Evolutionary conservation across 2,888 invertebrate genomes (phyloP).

Genomic region (Micropterix aruncella): DNA sequence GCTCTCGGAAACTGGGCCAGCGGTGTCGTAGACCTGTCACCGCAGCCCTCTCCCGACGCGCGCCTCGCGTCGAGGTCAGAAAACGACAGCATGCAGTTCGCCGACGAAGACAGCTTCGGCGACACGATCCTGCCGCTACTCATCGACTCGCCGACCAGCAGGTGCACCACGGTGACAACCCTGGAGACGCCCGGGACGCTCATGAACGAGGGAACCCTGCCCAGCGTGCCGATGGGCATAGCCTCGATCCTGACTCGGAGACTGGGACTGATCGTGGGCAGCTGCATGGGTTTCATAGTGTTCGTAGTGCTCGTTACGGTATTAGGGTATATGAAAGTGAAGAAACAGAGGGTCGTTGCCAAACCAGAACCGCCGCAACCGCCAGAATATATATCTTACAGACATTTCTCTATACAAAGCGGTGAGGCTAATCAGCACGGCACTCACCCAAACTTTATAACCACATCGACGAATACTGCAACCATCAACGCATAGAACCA

Average conservation of each 20-base stretch:
- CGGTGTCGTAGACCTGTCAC: conserved; percentile 9
- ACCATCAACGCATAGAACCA: neutral
- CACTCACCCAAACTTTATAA: conserved; percentile 32
- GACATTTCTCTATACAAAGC: conserved; percentile 29
- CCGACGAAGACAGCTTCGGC: conserved; percentile 46
- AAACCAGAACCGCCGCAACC: conserved; percentile 53
- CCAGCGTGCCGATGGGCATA: conserved; percentile 46
- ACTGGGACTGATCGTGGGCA: conserved; percentile 73
- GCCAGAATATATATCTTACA: conserved; percentile 70
- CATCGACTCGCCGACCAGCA: conserved; percentile 57
- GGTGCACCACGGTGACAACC: conserved; percentile 64
- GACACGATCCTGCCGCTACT: conserved; percentile 39
- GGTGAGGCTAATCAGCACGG: conserved; percentile 21
- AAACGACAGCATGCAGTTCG: conserved; percentile 24
- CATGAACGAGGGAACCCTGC: conserved; percentile 37
- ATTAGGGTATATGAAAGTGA: conserved; percentile 70
- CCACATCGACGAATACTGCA: conserved; percentile 26
- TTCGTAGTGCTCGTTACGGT: conserved; percentile 75
- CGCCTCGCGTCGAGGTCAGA: conserved; percentile 30
- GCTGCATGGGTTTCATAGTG: conserved; percentile 74
- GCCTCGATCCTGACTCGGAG: conserved; percentile 67
- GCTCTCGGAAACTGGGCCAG: conserved; percentile 65
- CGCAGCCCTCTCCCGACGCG: conserved; percentile 26
- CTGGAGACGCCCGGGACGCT: conserved; percentile 54
- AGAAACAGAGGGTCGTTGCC: conserved; percentile 64